A percentile compares a stretch with the other conserved stretches of the same genome.
Evolutionary conservation across 2,797 vertebrate genomes (phyloP).

Genomic region (Oceanodroma leucorhoa): DNA sequence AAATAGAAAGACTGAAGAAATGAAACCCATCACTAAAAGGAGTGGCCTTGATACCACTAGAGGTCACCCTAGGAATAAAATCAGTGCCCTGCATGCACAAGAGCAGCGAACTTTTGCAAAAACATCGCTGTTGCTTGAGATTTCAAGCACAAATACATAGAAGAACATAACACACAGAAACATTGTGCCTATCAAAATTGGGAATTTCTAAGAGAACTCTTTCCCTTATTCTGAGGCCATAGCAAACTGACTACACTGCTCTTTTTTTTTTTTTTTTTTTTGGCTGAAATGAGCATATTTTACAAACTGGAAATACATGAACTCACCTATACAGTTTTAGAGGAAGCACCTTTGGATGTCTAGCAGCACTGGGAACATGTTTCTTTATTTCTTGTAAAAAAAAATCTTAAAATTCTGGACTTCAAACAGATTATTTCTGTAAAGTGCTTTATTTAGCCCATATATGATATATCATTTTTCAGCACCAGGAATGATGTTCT

Average conservation of each 20-base stretch:
- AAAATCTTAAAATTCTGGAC: neutral
- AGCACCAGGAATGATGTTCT: neutral
- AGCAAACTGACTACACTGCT: neutral
- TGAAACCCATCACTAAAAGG: neutral
- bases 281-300: neutral
- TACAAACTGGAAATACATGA: neutral
- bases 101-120: neutral
- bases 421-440: neutral
- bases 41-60: slow-evolving; percentile 23
- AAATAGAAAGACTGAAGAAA: neutral
- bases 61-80: slow-evolving; percentile 42
- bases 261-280: neutral
- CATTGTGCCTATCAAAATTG: neutral
- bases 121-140: neutral
- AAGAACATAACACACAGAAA: neutral
- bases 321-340: neutral
- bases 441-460: neutral
- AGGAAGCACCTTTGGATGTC: neutral
- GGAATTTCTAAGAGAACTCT: neutral
- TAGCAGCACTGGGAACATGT: neutral
- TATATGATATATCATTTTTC: neutral
- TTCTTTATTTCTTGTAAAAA: neutral
- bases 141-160: neutral
- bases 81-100: neutral
- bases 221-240: neutral